A percentile compares a stretch with the other conserved stretches of the same genome.
These are phyloP conservation scores for Drosophila nigritarsus DNA, from an alignment of 2,888 invertebrate genomes.

Conservation along the genomic window DNA sequence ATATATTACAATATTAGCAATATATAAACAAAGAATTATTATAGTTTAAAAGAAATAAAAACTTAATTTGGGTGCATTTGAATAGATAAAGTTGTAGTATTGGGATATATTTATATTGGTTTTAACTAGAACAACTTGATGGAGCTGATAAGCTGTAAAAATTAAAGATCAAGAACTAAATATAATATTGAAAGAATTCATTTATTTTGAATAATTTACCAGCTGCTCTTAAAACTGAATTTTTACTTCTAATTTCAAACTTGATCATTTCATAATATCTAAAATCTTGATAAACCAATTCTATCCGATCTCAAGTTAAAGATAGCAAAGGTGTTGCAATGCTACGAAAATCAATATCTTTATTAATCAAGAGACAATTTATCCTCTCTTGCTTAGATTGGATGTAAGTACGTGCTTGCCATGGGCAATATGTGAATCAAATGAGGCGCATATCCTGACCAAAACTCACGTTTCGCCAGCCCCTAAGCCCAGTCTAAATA, in stretches of 20 bases:
- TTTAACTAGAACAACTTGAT: too few relatives aligned
- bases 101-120: too few relatives aligned
- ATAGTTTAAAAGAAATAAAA: too few relatives aligned
- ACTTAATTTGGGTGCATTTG: too few relatives aligned
- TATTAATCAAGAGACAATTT: slow-evolving; percentile 7
- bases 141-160: too few relatives aligned
- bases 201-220: not conserved
- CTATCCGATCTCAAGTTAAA: slow-evolving; percentile 30
- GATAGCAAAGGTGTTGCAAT: slow-evolving; percentile 31
- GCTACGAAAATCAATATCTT: slow-evolving; percentile 9
- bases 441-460: slow-evolving; percentile 57
- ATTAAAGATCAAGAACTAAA: too few relatives aligned
- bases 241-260: not conserved
- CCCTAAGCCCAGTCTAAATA: slow-evolving; percentile 18
- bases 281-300: slow-evolving; percentile 10
- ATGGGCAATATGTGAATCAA: slow-evolving; percentile 47
- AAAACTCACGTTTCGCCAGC: slow-evolving; percentile 49
- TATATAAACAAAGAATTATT: too few relatives aligned
- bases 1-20: too few relatives aligned
- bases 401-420: slow-evolving; percentile 42
- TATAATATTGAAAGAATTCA: not conserved
- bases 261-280: not conserved
- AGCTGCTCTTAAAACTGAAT: not conserved
- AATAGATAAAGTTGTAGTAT: too few relatives aligned
- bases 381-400: slow-evolving; percentile 9